Percentiles rank a stretch among this genome's conserved stretches.
Conservation (phyloP, 2,888 invertebrate species). For the Cataglyphis rosenhaueri region DNA sequence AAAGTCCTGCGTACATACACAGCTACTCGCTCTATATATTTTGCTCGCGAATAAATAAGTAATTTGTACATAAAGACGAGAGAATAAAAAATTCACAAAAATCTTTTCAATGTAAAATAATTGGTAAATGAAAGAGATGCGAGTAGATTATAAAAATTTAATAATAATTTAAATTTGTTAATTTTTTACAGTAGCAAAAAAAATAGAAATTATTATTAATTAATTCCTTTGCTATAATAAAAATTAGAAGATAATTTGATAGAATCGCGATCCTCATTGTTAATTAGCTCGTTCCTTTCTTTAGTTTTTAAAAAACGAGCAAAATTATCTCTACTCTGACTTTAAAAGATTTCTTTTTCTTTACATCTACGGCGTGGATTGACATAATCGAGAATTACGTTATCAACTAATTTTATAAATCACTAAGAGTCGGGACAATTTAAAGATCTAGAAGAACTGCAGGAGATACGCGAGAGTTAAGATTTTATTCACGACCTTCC, state of each 20-base stretch:
- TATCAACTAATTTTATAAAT: slow-evolving; percentile 19
- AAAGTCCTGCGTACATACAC: slow-evolving; percentile 12
- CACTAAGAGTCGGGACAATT: background rate
- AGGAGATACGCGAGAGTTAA: slow-evolving; percentile 20
- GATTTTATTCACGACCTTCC: slow-evolving; percentile 43
- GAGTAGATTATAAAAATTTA: background rate
- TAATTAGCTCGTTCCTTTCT: background rate
- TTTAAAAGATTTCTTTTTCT: background rate
- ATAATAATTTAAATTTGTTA: background rate
- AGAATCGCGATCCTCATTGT: background rate
- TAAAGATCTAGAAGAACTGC: slow-evolving; percentile 13
- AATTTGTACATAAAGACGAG: background rate
- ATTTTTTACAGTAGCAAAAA: background rate
- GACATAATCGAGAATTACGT: slow-evolving; percentile 12
- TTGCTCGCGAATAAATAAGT: slow-evolving; percentile 19
- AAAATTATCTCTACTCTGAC: background rate
- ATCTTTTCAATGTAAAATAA: background rate
- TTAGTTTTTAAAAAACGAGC: background rate
- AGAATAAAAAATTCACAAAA: background rate
- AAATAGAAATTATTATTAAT: background rate
- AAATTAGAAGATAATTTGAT: background rate
- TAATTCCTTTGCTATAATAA: background rate
- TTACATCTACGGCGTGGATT: background rate
- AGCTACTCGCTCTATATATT: slow-evolving; percentile 26
- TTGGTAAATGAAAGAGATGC: background rate